phyloP scores from a whole-genome alignment of 2,888 invertebrate genomes.

The Physocephala rufipes region DNA sequence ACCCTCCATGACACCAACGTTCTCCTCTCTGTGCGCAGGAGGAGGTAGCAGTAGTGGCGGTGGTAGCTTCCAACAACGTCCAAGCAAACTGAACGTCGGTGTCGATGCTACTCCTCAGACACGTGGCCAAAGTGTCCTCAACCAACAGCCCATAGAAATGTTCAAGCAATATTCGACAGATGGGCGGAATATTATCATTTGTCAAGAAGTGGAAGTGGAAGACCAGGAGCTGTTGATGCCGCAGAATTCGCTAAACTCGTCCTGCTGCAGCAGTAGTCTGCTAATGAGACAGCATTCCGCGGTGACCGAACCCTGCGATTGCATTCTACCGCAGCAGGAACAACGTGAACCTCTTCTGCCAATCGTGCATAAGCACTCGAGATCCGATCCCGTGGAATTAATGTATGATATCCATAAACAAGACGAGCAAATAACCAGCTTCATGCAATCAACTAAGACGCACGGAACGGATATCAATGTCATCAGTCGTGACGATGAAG shows the following conservation, averaged over 20 bases:
- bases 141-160: conserved; percentile 81
- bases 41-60: conserved; percentile 44
- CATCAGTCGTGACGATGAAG: conserved; percentile 69
- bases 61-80: conserved; percentile 63
- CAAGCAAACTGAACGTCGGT: conserved; percentile 79
- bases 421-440: conserved; percentile 66
- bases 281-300: conserved; percentile 56
- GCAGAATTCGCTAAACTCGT: conserved; percentile 61
- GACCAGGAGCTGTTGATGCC: conserved; percentile 61
- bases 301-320: conserved; percentile 53
- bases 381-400: conserved; percentile 75
- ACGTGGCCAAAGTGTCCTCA: conserved; percentile 76
- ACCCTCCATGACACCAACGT: conserved; percentile 52
- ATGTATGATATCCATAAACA: conserved; percentile 51
- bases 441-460: conserved; percentile 49
- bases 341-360: conserved; percentile 20
- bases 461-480: conserved; percentile 71
- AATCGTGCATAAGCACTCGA: conserved; percentile 70
- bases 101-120: conserved; percentile 82
- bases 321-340: conserved; percentile 52
- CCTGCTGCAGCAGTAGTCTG: conserved; percentile 50
- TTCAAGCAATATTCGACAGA: conserved; percentile 67
- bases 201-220: conserved; percentile 62
- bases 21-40: conserved; percentile 51
- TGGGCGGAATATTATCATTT: conserved; percentile 60